Evolutionary conservation across 2,113 vertebrate species (phyloP).

Genomic region (Carlito syrichta): DNA sequence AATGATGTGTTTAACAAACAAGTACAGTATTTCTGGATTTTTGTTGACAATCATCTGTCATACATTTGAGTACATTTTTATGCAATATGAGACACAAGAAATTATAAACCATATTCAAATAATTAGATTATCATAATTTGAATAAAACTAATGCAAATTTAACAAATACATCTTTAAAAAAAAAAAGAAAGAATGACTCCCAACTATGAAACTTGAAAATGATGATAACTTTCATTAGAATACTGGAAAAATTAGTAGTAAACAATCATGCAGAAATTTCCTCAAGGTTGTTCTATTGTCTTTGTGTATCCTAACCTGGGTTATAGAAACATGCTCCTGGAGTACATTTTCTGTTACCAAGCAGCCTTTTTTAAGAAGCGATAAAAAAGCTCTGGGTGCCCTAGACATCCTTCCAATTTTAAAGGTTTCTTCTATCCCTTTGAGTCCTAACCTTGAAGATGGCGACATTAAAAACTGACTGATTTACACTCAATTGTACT

Average conservation of each 20-base stretch:
- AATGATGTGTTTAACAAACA: not conserved
- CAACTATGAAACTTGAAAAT: not conserved
- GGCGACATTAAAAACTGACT: not conserved
- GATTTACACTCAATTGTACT: not conserved
- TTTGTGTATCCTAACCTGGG: not conserved
- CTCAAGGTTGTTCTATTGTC: not conserved
- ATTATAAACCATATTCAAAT: not conserved
- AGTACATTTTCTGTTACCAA: not conserved
- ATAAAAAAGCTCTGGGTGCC: not conserved
- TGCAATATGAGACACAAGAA: not conserved
- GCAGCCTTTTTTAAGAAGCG: not conserved
- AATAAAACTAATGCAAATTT: not conserved
- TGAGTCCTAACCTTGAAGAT: not conserved
- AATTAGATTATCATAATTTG: not conserved
- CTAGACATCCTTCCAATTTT: not conserved
- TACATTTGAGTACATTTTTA: not conserved
- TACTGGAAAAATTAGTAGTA: not conserved
- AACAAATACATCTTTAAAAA: not conserved
- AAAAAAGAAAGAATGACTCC: not conserved
- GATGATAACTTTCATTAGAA: not conserved
- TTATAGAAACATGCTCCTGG: not conserved
- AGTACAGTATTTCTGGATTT: not conserved
- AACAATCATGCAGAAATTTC: not conserved
- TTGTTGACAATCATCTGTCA: not conserved
- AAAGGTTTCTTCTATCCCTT: not conserved